phyloP scores from a whole-genome alignment of 2,888 invertebrate species.

The Dicyrtoma fusca region DNA sequence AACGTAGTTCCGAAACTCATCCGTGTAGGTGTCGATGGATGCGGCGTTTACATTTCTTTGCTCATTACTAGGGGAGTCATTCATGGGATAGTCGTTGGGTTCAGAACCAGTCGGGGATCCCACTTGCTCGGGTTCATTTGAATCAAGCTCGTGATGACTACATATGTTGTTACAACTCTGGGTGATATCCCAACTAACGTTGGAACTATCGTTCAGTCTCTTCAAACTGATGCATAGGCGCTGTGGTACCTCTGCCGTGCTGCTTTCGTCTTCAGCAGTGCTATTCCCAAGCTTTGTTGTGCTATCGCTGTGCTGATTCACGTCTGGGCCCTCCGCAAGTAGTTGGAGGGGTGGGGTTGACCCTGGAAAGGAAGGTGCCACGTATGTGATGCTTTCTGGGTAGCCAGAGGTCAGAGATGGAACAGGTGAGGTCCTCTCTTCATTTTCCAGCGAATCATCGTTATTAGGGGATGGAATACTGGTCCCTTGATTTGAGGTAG shows the following conservation, averaged over 20 bases:
- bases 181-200: slow-evolving; percentile 63
- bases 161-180: slow-evolving; percentile 19
- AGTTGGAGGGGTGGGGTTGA: too few species aligned
- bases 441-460: slow-evolving; percentile 1
- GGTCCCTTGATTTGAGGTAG: slow-evolving; percentile 8
- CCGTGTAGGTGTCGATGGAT: slow-evolving; percentile 41
- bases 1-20: slow-evolving; percentile 46
- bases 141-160: slow-evolving; percentile 37
- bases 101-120: slow-evolving; percentile 27
- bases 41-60: slow-evolving; percentile 20
- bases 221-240: slow-evolving; percentile 76
- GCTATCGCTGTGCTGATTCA: too few species aligned
- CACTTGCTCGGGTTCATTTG: slow-evolving; percentile 28
- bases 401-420: too few species aligned
- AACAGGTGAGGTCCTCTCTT: background rate
- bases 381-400: too few species aligned
- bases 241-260: slow-evolving; percentile 60
- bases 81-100: slow-evolving; percentile 33
- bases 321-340: too few species aligned
- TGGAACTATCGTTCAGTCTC: slow-evolving; percentile 72
- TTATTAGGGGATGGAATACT: slow-evolving; percentile 7
- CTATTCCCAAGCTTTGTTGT: background rate
- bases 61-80: slow-evolving; percentile 42
- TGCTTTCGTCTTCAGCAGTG: background rate
- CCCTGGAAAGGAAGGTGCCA: too few species aligned